Evolutionary conservation across 2,888 invertebrate genomes (phyloP).

Genomic region (Deilephila porcellus): DNA sequence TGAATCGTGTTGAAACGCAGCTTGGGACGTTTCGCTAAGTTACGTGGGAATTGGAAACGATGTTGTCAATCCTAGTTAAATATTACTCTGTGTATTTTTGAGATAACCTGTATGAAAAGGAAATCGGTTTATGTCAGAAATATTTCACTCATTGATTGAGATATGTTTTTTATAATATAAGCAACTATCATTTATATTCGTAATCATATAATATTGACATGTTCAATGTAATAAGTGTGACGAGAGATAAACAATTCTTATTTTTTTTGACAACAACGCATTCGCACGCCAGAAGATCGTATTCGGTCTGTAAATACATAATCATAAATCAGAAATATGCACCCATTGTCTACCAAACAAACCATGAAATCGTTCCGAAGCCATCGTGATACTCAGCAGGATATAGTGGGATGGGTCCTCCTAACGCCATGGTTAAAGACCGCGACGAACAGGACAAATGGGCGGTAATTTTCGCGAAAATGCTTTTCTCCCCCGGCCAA

Average conservation of each 20-base stretch:
- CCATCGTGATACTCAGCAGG: not conserved
- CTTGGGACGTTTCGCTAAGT: not conserved
- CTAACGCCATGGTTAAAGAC: not conserved
- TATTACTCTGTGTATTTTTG: not conserved
- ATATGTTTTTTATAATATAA: no score
- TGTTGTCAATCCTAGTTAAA: not conserved
- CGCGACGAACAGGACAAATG: not conserved
- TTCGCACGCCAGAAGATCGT: no score
- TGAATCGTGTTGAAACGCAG: constrained; percentile 17
- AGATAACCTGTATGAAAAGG: not conserved
- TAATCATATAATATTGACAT: no score
- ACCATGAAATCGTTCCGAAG: not conserved
- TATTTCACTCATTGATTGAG: no score
- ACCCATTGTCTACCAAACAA: not conserved
- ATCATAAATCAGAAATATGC: not conserved
- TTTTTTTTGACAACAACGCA: no score
- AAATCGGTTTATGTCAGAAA: not conserved
- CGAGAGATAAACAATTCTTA: no score
- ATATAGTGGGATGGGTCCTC: not conserved
- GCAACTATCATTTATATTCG: no score
- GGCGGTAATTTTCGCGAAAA: not conserved
- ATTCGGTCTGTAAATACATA: no score
- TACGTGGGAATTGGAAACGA: not conserved
- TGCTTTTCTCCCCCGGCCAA: not conserved
- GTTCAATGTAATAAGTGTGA: no score